Evolutionary conservation across 2,888 invertebrate species (phyloP), one percentile per base, ranked within the genome.

Genomic region (Pheosia gnoma): DNA sequence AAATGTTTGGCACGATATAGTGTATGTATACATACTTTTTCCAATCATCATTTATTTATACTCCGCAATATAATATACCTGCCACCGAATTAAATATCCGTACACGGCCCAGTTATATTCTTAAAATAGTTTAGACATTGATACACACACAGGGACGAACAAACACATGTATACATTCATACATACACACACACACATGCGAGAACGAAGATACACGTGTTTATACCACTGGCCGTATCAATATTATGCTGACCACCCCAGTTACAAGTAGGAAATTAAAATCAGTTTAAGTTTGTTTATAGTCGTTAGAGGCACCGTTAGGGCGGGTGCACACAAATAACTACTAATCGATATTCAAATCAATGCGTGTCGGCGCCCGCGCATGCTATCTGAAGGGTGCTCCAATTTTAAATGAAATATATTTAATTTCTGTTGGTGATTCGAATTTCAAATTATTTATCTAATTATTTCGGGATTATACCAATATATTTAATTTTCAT

Each of bases 211-310:
- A 25, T 25, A 25, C 25, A 2, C 25, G 25, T 25, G 25, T 25
- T 25, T 25, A 25, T 25, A 25, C 25, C 25, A 25, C 25, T 25
- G 25, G 25, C 25, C 25, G 25, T 75, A 74, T 84, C 84, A 72
- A 72, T 45, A 63, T 61, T 76, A 80, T 59, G 52, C 63, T 62
- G 13, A 59, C 67, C 64, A 59, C 59, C 59, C 68, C 67, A 70
- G 66, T 62, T 74, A 67, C 71, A 69, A 73, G 76, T 75, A 72
- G 83, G 83, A 85, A 88, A 89, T 89, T 86, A 86, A 84, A 87
- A 88, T 88, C 86, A 84, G 88, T 87, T 84, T 82, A 84, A 85
- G 82, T 82, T 85, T 83, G 87, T 88, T 87, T 87, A 89, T 79
- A 68, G 77, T 61, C 68, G 69, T 73, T 68, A 68, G 74, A 67